phyloP scores from a whole-genome alignment of 2,888 invertebrate genomes.

The Nephrotoma flavescens region DNA sequence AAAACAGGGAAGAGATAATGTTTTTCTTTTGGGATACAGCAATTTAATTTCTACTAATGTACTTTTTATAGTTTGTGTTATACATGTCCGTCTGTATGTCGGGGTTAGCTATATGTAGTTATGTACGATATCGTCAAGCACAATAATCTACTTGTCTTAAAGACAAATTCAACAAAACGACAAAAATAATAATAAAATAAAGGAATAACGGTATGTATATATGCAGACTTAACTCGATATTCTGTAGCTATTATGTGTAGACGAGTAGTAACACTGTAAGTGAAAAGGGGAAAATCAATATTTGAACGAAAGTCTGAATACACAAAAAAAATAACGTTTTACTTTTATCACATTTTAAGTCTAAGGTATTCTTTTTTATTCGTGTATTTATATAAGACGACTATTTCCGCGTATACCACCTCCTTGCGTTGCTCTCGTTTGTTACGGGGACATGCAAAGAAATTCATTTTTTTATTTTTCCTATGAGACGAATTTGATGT shows the following conservation, averaged over 20 bases:
- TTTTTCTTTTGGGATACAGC: background rate
- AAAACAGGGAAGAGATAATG: background rate
- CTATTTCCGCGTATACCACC: background rate
- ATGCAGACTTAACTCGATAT: background rate
- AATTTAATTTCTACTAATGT: background rate
- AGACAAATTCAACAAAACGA: background rate
- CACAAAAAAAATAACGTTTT: background rate
- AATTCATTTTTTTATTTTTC: background rate
- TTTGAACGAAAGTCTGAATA: background rate
- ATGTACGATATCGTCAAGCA: background rate
- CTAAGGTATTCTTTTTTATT: background rate
- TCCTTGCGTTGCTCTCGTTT: background rate
- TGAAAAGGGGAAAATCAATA: background rate
- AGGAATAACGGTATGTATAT: background rate
- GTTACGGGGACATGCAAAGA: background rate
- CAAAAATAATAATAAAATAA: background rate
- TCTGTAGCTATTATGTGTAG: background rate
- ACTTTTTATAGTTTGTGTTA: background rate
- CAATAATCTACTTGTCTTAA: background rate
- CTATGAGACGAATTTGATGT: background rate
- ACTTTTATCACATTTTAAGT: background rate
- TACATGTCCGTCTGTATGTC: background rate
- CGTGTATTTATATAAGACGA: background rate
- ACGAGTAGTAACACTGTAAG: background rate
- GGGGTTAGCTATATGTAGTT: background rate